Conservation (phyloP, 2,113 vertebrate species). For the Gnathonemus echidnorhynchus region DNA sequence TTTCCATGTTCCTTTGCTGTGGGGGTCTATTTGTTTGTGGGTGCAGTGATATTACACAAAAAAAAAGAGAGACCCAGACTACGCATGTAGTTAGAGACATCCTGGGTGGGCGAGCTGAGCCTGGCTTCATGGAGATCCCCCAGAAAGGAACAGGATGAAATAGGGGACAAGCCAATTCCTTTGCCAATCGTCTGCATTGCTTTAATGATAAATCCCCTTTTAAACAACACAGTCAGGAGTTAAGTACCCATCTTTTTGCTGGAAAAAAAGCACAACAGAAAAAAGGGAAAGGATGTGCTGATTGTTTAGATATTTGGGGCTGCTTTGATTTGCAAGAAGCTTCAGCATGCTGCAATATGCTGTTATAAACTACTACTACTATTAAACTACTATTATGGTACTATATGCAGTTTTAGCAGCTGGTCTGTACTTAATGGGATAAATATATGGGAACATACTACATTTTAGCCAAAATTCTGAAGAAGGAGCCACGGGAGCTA, state of each 20-base stretch:
- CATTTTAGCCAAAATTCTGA: neutral
- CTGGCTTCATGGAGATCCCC: slow-evolving; percentile 40
- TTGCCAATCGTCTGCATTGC: slow-evolving; percentile 39
- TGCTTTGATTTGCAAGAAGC: slow-evolving; percentile 3
- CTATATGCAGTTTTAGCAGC: neutral
- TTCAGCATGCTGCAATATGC: slow-evolving; percentile 13
- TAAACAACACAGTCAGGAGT: slow-evolving; percentile 35
- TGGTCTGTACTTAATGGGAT: neutral
- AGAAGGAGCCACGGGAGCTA: neutral
- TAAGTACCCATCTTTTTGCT: slow-evolving; percentile 37
- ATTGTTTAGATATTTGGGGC: slow-evolving; percentile 35
- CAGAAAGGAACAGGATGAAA: slow-evolving; percentile 38
- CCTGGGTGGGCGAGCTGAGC: slow-evolving; percentile 58
- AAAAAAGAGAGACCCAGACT: slow-evolving; percentile 37
- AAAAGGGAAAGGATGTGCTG: slow-evolving; percentile 28
- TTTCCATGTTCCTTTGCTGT: slow-evolving; percentile 40
- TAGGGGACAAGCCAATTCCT: slow-evolving; percentile 48
- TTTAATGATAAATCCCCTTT: slow-evolving; percentile 46
- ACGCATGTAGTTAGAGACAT: slow-evolving; percentile 38
- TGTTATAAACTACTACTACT: neutral
- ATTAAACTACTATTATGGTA: neutral
- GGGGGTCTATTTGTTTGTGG: slow-evolving; percentile 60
- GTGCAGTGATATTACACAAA: slow-evolving; percentile 54
- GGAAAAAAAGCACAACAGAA: slow-evolving; percentile 34
- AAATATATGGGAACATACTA: neutral